Conservation (phyloP, 2,797 vertebrate species). For the Alauda arvensis region DNA sequence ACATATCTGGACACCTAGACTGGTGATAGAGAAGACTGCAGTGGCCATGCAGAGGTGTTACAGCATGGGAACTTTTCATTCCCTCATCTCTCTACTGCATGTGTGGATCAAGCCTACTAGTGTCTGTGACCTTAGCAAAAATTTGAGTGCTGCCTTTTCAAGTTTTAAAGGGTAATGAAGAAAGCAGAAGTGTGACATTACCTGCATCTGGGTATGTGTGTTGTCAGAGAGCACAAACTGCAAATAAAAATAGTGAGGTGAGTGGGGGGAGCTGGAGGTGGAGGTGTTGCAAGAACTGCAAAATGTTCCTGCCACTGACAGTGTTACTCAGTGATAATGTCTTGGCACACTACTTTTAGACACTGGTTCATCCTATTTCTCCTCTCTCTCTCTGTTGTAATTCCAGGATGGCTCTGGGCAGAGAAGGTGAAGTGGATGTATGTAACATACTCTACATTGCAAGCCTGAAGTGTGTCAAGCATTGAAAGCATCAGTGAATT, state of each 20-base stretch:
- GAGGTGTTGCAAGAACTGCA: background rate
- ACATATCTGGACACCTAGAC: rapidly evolving
- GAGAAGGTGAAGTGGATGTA: background rate
- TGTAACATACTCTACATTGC: background rate
- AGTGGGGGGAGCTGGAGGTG: background rate
- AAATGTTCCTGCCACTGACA: background rate
- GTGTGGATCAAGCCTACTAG: background rate
- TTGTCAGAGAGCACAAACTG: background rate
- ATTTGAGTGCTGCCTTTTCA: background rate
- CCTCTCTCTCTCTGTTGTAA: background rate
- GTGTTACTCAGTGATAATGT: background rate
- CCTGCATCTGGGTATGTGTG: rapidly evolving
- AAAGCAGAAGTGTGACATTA: background rate
- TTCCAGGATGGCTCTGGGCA: background rate
- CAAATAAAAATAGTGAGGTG: background rate
- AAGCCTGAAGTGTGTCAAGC: background rate
- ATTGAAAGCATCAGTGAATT: background rate
- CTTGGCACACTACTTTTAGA: background rate
- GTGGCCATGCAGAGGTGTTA: background rate
- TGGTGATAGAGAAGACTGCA: rapidly evolving
- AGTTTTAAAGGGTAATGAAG: background rate
- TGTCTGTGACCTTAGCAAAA: background rate
- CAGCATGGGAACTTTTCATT: rapidly evolving
- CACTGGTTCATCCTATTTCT: background rate
- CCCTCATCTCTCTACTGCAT: rapidly evolving